Evolutionary conservation across 2,113 vertebrate species (phyloP).

Genomic region (Leptocoma aspasia): DNA sequence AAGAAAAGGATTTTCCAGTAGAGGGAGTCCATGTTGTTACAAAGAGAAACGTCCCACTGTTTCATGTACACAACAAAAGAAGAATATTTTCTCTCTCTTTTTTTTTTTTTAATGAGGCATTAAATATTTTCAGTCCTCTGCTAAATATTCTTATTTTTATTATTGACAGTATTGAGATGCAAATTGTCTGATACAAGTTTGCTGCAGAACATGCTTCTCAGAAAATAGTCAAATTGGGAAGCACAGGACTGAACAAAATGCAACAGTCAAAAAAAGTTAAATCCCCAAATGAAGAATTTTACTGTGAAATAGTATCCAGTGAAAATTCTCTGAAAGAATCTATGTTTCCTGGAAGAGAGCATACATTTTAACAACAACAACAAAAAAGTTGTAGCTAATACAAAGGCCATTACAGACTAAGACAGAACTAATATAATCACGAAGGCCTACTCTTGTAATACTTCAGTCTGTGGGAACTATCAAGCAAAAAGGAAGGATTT

Average conservation of each 20-base stretch:
- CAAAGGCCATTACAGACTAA: not conserved
- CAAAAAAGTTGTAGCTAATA: not conserved
- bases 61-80: not conserved
- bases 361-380: not conserved
- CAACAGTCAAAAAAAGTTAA: not conserved
- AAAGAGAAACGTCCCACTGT: not conserved
- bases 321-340: not conserved
- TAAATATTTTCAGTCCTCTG: not conserved
- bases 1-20: constrained; percentile 28
- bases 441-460: not conserved
- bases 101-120: not conserved
- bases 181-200: not conserved
- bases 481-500: not conserved
- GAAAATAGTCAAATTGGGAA: not conserved
- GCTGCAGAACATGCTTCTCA: not conserved
- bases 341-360: not conserved
- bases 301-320: not conserved
- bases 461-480: not conserved
- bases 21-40: constrained; percentile 33
- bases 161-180: not conserved
- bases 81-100: not conserved
- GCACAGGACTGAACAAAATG: not conserved
- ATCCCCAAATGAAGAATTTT: not conserved
- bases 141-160: not conserved
- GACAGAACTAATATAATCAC: not conserved